phyloP scores from a whole-genome alignment of 2,797 vertebrate species.

The Smutsia temminckii region DNA sequence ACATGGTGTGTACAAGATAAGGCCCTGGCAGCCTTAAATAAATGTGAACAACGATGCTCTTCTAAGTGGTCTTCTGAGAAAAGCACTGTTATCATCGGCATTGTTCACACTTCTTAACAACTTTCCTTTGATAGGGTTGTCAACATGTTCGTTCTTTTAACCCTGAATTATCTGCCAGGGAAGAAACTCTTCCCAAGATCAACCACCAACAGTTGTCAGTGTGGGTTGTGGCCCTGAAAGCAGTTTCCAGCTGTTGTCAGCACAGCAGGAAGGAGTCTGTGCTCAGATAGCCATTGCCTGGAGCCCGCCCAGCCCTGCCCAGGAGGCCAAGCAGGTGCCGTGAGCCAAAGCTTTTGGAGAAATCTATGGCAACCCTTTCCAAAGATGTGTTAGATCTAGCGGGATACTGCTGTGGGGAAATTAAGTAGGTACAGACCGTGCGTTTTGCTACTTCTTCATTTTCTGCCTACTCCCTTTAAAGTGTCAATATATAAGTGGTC shows the following conservation, averaged over 20 bases:
- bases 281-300: not conserved
- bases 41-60: not conserved
- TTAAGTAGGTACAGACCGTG: rapidly evolving
- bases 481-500: not conserved
- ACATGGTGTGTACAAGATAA: not conserved
- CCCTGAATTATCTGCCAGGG: not conserved
- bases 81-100: not conserved
- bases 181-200: not conserved
- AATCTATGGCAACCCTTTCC: not conserved
- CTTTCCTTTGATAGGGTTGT: slow-evolving; percentile 17
- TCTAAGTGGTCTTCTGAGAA: not conserved
- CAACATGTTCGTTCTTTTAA: slow-evolving; percentile 31
- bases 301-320: not conserved
- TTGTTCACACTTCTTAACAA: slow-evolving; percentile 50
- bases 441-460: not conserved
- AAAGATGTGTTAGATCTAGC: not conserved
- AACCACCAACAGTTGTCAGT: not conserved
- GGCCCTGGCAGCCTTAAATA: not conserved
- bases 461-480: not conserved
- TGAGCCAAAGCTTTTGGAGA: not conserved
- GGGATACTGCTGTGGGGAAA: not conserved
- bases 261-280: not conserved
- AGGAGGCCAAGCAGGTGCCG: rapidly evolving
- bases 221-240: not conserved
- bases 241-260: not conserved